Base-by-base conservation (phyloP, 2,113 vertebrate genomes). In the Puffinus mauretanicus region DNA sequence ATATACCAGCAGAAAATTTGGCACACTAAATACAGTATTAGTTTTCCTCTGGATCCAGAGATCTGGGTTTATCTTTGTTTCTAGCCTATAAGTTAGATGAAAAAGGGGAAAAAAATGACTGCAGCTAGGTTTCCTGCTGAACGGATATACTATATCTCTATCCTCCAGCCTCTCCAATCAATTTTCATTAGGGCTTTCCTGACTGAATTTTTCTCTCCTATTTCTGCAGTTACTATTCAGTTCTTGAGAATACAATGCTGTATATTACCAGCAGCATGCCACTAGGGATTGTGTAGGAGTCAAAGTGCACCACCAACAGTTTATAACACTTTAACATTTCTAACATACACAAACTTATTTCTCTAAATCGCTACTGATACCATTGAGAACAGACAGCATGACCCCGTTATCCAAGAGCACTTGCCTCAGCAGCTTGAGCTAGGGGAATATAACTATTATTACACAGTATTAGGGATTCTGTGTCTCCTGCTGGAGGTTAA, bases 131-230 rank as follows among this genome's bases (percentile, higher is more conserved):
- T 94, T 91, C 34, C 69, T 89, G 73, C 77, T 76, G 80, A 92
- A 90, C 1, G 4, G 64, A 76, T 94, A 88, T 79, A 49, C 34
- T 93, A 34, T 92, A 92, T 94, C 88, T 94, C 60, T 86, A 34
- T 85, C 34, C 36, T 62, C 62, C 88, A 89, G 70, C 38, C 62
- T 77, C 70, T 73, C 30, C 78, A 91, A 91, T 97, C 95, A 93
- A 85, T 96, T 96, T 95, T 97, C 81, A 95, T 95, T 94, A 94
- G 93, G 32, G 46, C 36, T 91, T 78, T 94, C 85, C 81, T 85
- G 91, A 71, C 73, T 58, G 73, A 92, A 70, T 67, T 84, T 84
- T 88, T 93, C 38, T 72, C 36, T 91, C 70, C 44, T 14, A 5
- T 84, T 96, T 85, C 78, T 62, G 7, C 70, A 49, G 93, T 58